phyloP scores from a whole-genome alignment of 2,888 invertebrate species.

The Apotomis capreana region DNA sequence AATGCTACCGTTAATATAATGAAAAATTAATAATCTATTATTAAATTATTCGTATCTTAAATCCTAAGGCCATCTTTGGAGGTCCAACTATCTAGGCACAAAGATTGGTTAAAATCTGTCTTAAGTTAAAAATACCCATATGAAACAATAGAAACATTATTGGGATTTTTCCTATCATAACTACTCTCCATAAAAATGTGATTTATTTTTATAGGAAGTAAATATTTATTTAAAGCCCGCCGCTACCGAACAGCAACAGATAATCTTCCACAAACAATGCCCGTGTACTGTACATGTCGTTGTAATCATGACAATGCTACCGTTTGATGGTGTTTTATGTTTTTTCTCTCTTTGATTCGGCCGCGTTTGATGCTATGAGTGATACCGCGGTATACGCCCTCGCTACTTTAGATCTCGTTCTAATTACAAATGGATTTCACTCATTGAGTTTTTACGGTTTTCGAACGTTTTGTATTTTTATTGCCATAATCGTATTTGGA shows the following conservation, averaged over 20 bases:
- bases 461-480: neutral
- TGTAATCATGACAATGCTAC: constrained; percentile 44
- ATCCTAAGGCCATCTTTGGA: too few relatives aligned
- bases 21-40: too few relatives aligned
- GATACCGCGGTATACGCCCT: constrained; percentile 28
- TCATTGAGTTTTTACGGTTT: constrained; percentile 6
- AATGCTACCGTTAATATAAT: constrained; percentile 46
- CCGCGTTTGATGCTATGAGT: constrained; percentile 44
- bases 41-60: too few relatives aligned
- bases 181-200: too few relatives aligned
- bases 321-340: constrained; percentile 51
- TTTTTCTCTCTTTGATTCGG: constrained; percentile 62
- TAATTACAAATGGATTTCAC: constrained; percentile 31
- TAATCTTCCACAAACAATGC: constrained; percentile 15
- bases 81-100: too few relatives aligned
- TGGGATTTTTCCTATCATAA: too few relatives aligned
- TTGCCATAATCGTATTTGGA: neutral
- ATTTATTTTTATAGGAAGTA: too few relatives aligned
- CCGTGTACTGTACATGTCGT: constrained; percentile 21
- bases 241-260: constrained; percentile 16
- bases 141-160: too few relatives aligned
- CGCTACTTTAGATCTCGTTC: constrained; percentile 35
- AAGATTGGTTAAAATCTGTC: too few relatives aligned
- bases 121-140: too few relatives aligned
- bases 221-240: neutral